A percentile compares a stretch with the other conserved stretches of the same genome.
phyloP scores from a whole-genome alignment of 2,797 vertebrate species.

The Chromobotia macracanthus region DNA sequence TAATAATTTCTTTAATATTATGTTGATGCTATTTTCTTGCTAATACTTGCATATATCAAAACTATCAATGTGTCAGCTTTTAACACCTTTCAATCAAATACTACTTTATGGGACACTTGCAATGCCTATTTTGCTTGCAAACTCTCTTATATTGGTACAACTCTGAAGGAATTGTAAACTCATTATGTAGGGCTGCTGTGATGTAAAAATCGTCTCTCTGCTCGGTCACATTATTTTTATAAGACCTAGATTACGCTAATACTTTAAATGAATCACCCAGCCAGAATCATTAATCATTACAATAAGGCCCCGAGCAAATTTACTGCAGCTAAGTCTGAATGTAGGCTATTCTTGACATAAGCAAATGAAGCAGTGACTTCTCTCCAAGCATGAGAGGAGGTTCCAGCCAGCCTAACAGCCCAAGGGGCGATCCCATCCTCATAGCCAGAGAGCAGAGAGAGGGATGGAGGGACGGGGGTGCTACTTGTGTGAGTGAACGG shows the following conservation, averaged over 20 bases:
- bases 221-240: conserved; percentile 7
- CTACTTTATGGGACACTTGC: neutral
- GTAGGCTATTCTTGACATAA: conserved; percentile 35
- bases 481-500: conserved; percentile 56
- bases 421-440: conserved; percentile 11
- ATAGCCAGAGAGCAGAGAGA: conserved; percentile 36
- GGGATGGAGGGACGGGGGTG: conserved; percentile 17
- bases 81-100: neutral
- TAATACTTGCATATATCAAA: too few relatives aligned
- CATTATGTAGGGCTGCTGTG: neutral
- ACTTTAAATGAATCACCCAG: conserved; percentile 33
- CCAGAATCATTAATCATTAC: conserved; percentile 24
- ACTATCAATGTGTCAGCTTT: neutral
- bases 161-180: neutral
- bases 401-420: neutral
- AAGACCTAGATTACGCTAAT: conserved; percentile 25
- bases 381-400: conserved; percentile 36
- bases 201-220: neutral
- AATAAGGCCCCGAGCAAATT: conserved; percentile 25
- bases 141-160: neutral
- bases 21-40: too few relatives aligned
- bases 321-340: conserved; percentile 21
- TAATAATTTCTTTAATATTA: neutral
- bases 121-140: neutral
- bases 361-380: conserved; percentile 43